Percentiles rank a stretch among this genome's conserved stretches.
Evolutionary conservation across 2,888 invertebrate species (phyloP).

Genomic region (Phania funesta): DNA sequence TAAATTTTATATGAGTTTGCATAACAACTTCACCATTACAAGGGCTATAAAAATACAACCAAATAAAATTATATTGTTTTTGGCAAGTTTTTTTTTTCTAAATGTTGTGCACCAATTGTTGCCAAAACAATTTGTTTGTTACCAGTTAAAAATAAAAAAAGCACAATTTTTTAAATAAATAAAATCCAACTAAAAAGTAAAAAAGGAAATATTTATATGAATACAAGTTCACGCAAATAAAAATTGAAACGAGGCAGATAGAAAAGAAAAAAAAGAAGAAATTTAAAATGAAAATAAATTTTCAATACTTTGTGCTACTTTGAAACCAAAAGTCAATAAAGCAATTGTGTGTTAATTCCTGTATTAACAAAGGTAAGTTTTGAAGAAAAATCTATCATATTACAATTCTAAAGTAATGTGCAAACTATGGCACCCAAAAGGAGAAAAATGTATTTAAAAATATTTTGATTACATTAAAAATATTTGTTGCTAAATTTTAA

Average conservation of each 20-base stretch:
- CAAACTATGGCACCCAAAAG: no score
- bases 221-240: background rate
- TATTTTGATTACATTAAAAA: no score
- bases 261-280: background rate
- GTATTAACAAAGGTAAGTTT: slow-evolving; percentile 23
- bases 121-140: slow-evolving; percentile 40
- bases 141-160: background rate
- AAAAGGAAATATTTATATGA: background rate
- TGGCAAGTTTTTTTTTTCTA: background rate
- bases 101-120: slow-evolving; percentile 38
- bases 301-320: background rate
- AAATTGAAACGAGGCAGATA: background rate
- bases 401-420: no score
- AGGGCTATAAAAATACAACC: slow-evolving; percentile 15
- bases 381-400: no score
- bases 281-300: background rate
- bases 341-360: background rate
- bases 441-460: no score
- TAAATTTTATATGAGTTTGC: slow-evolving; percentile 31
- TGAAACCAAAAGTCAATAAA: background rate
- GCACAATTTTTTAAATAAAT: slow-evolving; percentile 6
- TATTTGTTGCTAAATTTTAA: no score
- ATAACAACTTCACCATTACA: slow-evolving; percentile 14
- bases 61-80: background rate
- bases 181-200: background rate